Conservation (phyloP, 2,888 invertebrate species). For the Cosmopolites sordidus region DNA sequence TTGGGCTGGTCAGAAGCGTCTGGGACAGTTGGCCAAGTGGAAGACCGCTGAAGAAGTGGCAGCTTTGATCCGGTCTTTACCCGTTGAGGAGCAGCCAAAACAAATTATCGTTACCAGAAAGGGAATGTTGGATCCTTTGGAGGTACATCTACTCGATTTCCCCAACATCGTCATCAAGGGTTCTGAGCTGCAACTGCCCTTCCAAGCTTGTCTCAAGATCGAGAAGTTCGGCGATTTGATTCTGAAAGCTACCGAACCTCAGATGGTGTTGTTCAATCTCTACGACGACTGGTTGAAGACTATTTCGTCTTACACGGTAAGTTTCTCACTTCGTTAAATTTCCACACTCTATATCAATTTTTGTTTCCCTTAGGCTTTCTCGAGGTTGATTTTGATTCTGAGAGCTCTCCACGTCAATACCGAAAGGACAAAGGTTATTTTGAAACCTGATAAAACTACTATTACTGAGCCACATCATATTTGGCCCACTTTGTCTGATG, state of each 20-base stretch:
- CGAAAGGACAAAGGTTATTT: constrained; percentile 94
- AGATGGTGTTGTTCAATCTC: constrained; percentile 99
- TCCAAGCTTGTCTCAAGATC: constrained; percentile 97
- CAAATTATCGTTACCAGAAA: constrained; percentile 99
- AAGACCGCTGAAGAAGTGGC: constrained; percentile 99
- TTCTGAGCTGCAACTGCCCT: constrained; percentile 95
- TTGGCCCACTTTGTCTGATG: constrained; percentile 96
- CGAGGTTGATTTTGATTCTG: constrained; percentile 91
- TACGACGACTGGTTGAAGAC: constrained; percentile 99
- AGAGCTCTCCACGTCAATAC: constrained; percentile 98
- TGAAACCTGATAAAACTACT: constrained; percentile 98
- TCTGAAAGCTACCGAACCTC: constrained; percentile 97
- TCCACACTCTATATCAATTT: background rate
- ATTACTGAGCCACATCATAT: constrained; percentile 99
- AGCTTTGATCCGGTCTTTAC: constrained; percentile 95
- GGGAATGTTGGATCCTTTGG: constrained; percentile 99
- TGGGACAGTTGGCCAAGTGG: constrained; percentile 99
- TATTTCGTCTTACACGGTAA: constrained; percentile 94
- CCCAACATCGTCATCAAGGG: constrained; percentile 99
- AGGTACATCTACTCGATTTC: constrained; percentile 99
- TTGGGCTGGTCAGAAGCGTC: constrained; percentile 99
- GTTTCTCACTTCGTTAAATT: constrained; percentile 29
- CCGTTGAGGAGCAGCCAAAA: constrained; percentile 99
- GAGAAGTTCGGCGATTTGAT: constrained; percentile 99
- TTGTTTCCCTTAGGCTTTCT: constrained; percentile 69